Evolutionary conservation across 2,113 vertebrate species (phyloP).

Genomic region (Tursiops truncatus): DNA sequence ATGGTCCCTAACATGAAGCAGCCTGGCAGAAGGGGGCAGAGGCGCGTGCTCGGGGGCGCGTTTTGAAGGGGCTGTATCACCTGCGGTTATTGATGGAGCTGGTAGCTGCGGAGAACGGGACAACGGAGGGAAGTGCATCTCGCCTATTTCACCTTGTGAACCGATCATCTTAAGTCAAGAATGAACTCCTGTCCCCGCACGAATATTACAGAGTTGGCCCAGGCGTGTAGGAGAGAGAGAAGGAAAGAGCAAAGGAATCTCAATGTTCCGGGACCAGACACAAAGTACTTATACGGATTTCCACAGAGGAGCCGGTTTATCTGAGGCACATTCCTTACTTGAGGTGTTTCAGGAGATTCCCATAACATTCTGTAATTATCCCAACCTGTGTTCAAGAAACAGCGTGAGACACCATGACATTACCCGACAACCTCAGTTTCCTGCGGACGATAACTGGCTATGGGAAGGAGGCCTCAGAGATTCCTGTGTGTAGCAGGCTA

Average conservation of each 20-base stretch:
- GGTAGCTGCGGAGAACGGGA: not conserved
- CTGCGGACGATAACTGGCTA: not conserved
- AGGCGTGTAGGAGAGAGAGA: not conserved
- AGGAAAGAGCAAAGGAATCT: not conserved
- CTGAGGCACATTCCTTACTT: not conserved
- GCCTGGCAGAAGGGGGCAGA: not conserved
- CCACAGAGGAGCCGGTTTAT: not conserved
- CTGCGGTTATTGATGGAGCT: not conserved
- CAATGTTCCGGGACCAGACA: not conserved
- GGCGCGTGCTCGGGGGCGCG: accelerated
- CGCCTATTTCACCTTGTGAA: not conserved
- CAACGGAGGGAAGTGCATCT: not conserved
- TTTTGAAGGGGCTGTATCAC: not conserved
- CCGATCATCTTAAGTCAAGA: not conserved
- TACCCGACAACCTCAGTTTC: not conserved
- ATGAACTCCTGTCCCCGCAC: not conserved
- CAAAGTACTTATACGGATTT: not conserved
- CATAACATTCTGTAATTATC: not conserved
- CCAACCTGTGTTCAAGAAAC: not conserved
- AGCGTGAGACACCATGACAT: accelerated
- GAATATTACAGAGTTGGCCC: not conserved
- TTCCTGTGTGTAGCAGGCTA: accelerated
- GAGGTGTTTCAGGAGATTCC: not conserved
- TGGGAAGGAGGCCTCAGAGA: not conserved
- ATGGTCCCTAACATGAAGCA: too few relatives aligned